Percentiles rank a stretch among this genome's conserved stretches.
Conservation (phyloP, 1,140 invertebrate genomes). For the Semibalanus balanoides region DNA sequence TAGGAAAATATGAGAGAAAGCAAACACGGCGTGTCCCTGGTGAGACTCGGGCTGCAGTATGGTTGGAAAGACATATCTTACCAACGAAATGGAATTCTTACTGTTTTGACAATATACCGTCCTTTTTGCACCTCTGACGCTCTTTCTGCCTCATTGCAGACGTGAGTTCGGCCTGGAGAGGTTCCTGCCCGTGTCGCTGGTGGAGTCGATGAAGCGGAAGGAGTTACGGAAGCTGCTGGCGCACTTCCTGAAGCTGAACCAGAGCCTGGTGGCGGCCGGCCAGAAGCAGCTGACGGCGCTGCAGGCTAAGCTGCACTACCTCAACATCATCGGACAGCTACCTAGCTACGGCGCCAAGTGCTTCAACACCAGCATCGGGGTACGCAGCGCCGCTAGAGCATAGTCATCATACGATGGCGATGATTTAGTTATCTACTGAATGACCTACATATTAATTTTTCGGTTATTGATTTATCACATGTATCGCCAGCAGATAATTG, state of each 20-base stretch:
- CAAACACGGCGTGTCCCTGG: too few relatives aligned
- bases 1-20: too few relatives aligned
- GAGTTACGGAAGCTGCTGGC: slow-evolving; percentile 66
- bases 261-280: slow-evolving; percentile 60
- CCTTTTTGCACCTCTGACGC: too few relatives aligned
- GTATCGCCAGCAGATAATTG: too few relatives aligned
- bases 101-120: too few relatives aligned
- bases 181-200: slow-evolving; percentile 66
- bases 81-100: too few relatives aligned
- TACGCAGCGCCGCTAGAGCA: slow-evolving; percentile 21
- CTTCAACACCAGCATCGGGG: slow-evolving; percentile 49
- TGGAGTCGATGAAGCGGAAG: slow-evolving; percentile 80
- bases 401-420: not conserved
- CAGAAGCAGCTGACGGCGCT: slow-evolving; percentile 57
- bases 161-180: slow-evolving; percentile 72
- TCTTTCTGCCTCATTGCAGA: slow-evolving; percentile 33
- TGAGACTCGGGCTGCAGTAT: too few relatives aligned
- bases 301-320: slow-evolving; percentile 73
- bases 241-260: slow-evolving; percentile 74
- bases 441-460: too few relatives aligned
- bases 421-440: too few relatives aligned
- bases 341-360: slow-evolving; percentile 81
- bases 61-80: too few relatives aligned
- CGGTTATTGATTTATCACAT: too few relatives aligned
- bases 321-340: slow-evolving; percentile 71